Evolutionary conservation across 2,888 invertebrate genomes (phyloP).

Genomic region (Fragum fragum): DNA sequence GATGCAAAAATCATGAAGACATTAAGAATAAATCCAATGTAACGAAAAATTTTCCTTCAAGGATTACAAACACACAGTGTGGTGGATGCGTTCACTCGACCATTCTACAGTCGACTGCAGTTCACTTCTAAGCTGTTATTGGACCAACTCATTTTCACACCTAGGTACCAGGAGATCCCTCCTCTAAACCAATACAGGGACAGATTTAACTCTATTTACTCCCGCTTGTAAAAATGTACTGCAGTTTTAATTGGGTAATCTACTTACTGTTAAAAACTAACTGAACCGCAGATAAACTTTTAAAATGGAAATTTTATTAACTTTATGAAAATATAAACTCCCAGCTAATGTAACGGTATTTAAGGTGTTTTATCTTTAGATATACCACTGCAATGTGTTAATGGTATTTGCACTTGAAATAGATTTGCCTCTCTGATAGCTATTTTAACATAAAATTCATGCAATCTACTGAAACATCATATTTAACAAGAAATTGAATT

Average conservation of each 20-base stretch:
- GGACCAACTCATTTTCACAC: conserved; percentile 34
- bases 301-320: conserved; percentile 3
- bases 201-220: conserved; percentile 21
- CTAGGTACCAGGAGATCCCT: conserved; percentile 5
- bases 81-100: background rate
- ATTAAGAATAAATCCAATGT: background rate
- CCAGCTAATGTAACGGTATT: background rate
- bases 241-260: conserved; percentile 29
- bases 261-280: conserved; percentile 4
- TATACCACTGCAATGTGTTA: background rate
- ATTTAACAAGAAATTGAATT: too few species aligned
- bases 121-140: conserved; percentile 19
- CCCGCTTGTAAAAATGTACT: conserved; percentile 10
- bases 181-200: conserved; percentile 9
- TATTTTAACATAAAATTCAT: too few species aligned
- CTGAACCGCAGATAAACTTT: background rate
- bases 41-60: background rate
- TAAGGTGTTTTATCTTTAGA: background rate
- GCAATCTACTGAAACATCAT: too few species aligned
- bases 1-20: background rate
- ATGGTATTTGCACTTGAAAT: background rate
- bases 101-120: conserved; percentile 18
- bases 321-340: conserved; percentile 11
- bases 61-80: background rate
- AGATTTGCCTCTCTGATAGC: conserved; percentile 11